Evolutionary conservation across 1,140 invertebrate genomes (phyloP).

Genomic region (Drosophila sp.): DNA sequence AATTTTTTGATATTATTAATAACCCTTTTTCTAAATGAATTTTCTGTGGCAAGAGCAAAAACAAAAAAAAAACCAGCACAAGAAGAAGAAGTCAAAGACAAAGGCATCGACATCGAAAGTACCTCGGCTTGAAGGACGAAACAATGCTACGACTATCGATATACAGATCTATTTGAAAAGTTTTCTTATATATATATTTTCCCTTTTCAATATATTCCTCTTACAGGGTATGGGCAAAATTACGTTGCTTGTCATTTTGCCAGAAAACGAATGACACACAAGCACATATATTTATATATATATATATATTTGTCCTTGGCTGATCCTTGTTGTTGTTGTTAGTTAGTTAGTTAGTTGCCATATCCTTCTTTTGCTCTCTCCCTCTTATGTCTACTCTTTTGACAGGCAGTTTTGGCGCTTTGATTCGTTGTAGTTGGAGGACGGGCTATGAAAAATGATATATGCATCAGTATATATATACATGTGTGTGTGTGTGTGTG

Average conservation of each 20-base stretch:
- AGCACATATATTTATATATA: background rate
- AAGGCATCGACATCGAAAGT: conserved; percentile 31
- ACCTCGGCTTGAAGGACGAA: background rate
- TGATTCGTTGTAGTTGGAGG: conserved; percentile 57
- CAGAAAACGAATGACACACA: conserved; percentile 21
- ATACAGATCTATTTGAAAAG: background rate
- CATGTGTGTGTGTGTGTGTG: background rate
- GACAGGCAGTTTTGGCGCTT: conserved; percentile 72
- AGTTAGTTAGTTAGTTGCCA: conserved; percentile 58
- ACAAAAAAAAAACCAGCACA: background rate
- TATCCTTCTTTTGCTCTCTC: conserved; percentile 11
- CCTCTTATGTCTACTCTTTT: conserved; percentile 40
- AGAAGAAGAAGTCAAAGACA: conserved; percentile 57
- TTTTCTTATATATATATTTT: background rate
- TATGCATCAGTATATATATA: conserved; percentile 26
- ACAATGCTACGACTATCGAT: background rate
- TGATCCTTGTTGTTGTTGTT: conserved; percentile 42
- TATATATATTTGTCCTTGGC: conserved; percentile 8
- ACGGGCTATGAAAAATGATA: conserved; percentile 71
- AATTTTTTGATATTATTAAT: conserved; percentile 73
- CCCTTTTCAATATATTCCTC: background rate
- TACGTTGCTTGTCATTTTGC: conserved; percentile 25
- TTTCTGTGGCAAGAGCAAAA: conserved; percentile 58
- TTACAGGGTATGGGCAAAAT: conserved; percentile 1
- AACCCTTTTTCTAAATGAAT: conserved; percentile 79